phyloP scores from a whole-genome alignment of 2,888 invertebrate genomes.

The Apamea crenata region DNA sequence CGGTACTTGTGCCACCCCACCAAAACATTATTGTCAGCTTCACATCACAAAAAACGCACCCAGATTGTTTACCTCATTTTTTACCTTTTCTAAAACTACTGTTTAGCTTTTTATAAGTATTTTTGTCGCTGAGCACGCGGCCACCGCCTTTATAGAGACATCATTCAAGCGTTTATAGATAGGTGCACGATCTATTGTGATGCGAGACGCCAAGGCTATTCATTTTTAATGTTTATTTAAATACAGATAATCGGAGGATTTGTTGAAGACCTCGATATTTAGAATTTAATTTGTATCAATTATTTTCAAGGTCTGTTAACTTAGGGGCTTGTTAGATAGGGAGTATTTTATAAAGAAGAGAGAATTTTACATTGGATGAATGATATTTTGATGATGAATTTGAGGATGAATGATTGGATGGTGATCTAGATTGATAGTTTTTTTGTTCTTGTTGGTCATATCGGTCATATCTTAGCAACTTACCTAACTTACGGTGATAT shows the following conservation, averaged over 20 bases:
- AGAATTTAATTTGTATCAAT: constrained; percentile 66
- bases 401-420: neutral
- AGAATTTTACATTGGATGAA: constrained; percentile 3
- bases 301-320: constrained; percentile 41
- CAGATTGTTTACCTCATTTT: constrained; percentile 90
- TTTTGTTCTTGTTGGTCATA: neutral
- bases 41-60: constrained; percentile 82
- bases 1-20: constrained; percentile 84
- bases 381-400: no score
- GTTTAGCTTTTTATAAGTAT: constrained; percentile 85
- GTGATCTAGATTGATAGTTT: neutral
- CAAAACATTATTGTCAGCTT: constrained; percentile 79
- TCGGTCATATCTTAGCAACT: neutral
- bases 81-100: constrained; percentile 88
- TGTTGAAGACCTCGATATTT: constrained; percentile 66
- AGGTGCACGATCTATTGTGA: constrained; percentile 82
- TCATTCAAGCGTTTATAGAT: constrained; percentile 83
- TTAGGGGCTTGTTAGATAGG: constrained; percentile 40
- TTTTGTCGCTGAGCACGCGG: constrained; percentile 87
- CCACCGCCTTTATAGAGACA: constrained; percentile 81
- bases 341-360: constrained; percentile 15
- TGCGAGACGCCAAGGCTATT: constrained; percentile 81
- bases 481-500: neutral
- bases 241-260: constrained; percentile 80
- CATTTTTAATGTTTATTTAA: constrained; percentile 87